phyloP scores from a whole-genome alignment of 2,113 vertebrate genomes.

The Osmerus mordax region DNA sequence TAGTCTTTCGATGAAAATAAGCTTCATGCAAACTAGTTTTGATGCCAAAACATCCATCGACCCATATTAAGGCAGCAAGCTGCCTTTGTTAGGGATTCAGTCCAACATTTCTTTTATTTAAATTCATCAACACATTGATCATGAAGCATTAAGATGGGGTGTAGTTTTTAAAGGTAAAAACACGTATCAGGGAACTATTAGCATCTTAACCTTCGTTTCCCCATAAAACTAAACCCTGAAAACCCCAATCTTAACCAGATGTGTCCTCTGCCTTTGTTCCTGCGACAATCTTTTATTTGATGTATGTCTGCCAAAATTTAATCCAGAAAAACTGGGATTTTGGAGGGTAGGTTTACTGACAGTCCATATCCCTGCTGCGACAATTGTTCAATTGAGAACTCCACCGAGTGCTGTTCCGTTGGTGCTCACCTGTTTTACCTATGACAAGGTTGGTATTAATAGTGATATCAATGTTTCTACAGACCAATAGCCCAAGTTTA shows the following conservation, averaged over 20 bases:
- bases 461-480: background rate
- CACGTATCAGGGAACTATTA: constrained; percentile 4
- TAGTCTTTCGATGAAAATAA: no score
- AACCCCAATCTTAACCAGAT: background rate
- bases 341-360: constrained; percentile 6
- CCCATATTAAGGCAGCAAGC: no score
- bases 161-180: background rate
- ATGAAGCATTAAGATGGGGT: background rate
- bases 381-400: constrained; percentile 21
- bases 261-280: constrained; percentile 14
- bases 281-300: constrained; percentile 17
- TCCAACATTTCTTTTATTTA: background rate
- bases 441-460: background rate
- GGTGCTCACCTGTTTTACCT: constrained; percentile 44
- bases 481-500: background rate
- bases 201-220: background rate
- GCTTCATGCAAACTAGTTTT: no score
- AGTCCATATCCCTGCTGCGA: constrained; percentile 1
- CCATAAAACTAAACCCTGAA: background rate
- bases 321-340: constrained; percentile 5
- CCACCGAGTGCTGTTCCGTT: constrained; percentile 29
- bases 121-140: background rate
- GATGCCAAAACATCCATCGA: no score
- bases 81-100: no score
- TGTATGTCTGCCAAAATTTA: background rate